Evolutionary conservation across 2,888 invertebrate species (phyloP).

Genomic region (Nephrocerus scutellatus): DNA sequence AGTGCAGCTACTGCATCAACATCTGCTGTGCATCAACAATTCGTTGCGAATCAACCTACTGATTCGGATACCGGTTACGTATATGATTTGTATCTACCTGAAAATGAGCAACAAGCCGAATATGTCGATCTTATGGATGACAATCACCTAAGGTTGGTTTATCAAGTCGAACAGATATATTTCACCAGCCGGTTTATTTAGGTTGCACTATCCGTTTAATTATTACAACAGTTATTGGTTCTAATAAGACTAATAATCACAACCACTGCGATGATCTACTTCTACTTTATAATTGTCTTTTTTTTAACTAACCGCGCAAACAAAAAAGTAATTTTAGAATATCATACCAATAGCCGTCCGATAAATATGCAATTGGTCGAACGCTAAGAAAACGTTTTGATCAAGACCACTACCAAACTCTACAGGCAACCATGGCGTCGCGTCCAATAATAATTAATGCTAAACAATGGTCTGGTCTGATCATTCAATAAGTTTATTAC

Average conservation of each 20-base stretch:
- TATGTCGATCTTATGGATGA: constrained; percentile 44
- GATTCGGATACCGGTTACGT: constrained; percentile 50
- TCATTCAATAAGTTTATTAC: too few relatives aligned
- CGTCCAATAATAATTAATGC: too few relatives aligned
- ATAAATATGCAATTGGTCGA: too few relatives aligned
- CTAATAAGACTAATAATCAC: constrained; percentile 28
- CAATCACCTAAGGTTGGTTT: constrained; percentile 47
- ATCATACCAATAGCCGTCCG: too few relatives aligned
- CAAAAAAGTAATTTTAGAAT: too few relatives aligned
- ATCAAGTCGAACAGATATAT: constrained; percentile 43
- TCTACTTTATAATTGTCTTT: constrained; percentile 7
- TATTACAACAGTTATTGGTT: constrained; percentile 42
- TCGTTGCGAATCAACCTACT: constrained; percentile 22
- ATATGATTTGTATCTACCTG: constrained; percentile 58
- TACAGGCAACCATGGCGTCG: too few relatives aligned
- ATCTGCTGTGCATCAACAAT: background rate
- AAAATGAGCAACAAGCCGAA: constrained; percentile 49
- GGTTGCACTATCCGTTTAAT: constrained; percentile 47
- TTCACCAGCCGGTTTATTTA: constrained; percentile 42
- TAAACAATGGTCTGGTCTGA: too few relatives aligned
- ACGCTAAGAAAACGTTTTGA: too few relatives aligned
- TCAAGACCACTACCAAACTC: too few relatives aligned
- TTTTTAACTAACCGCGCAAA: too few relatives aligned
- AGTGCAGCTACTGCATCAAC: constrained; percentile 5
- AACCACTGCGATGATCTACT: constrained; percentile 18